phyloP scores from a whole-genome alignment of 2,888 invertebrate species.

The Cacoxenus indagator region DNA sequence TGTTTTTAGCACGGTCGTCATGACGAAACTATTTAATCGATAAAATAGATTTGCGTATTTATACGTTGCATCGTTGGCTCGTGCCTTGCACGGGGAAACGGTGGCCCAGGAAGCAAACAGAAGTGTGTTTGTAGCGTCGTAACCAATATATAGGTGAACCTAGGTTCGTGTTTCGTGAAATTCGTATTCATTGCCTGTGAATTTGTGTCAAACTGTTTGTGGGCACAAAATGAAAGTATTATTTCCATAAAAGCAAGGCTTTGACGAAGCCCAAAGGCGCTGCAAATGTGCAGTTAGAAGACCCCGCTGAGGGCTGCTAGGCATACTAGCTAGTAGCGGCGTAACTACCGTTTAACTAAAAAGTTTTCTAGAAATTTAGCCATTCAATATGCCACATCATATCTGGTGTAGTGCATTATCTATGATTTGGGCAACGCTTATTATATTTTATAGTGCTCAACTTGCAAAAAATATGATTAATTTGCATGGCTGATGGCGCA shows the following conservation, averaged over 20 bases:
- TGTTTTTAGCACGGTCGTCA: constrained; percentile 35
- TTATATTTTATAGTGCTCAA: constrained; percentile 13
- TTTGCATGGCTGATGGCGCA: constrained; percentile 48
- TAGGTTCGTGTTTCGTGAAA: constrained; percentile 44
- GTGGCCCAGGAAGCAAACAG: not conserved
- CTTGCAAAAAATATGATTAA: constrained; percentile 46
- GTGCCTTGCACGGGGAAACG: constrained; percentile 17
- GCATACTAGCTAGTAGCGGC: not conserved
- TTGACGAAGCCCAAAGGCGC: not conserved
- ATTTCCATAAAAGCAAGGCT: not conserved
- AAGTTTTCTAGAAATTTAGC: not conserved
- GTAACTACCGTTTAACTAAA: not conserved
- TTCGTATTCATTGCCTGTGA: constrained; percentile 3
- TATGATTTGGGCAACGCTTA: constrained; percentile 2
- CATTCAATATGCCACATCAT: not conserved
- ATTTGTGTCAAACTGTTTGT: constrained; percentile 58
- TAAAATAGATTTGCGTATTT: constrained; percentile 57
- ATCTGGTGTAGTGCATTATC: not conserved
- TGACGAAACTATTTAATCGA: constrained; percentile 48
- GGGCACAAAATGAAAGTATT: constrained; percentile 15
- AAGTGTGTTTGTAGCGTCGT: constrained; percentile 27
- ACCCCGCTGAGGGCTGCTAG: not conserved
- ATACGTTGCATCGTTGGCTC: constrained; percentile 17
- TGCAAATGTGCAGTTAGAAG: not conserved
- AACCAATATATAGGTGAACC: constrained; percentile 22